Base-by-base conservation (phyloP, 2,797 vertebrate species). In the Taeniopygia guttata region DNA sequence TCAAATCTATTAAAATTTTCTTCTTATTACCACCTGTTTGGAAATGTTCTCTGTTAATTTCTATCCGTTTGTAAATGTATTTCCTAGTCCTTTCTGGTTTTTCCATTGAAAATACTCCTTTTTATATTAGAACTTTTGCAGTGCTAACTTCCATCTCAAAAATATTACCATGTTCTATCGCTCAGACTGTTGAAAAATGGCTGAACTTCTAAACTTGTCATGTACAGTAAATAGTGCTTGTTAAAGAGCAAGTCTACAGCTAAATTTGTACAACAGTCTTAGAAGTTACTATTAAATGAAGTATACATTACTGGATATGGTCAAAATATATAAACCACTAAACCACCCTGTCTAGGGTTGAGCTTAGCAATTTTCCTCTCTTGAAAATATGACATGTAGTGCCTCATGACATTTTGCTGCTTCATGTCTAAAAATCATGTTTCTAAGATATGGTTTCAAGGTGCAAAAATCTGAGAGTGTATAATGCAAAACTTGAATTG, bases 91-190 rank as follows among this genome's bases (percentile, higher is more conserved):
- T 62, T 90, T 56, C 19, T 68, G 2, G 21, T 54, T 75, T 66
- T 25, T 0, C 1, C 11, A 11, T 19, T 58, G 16, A 19, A 4
- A 59, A 7, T 16, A 2, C 1, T 9, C 3, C 3, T 19, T 66
- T 78, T 54, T 46, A 1, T 54, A 4, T 22, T 67, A 52, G 14
- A 83, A 62, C 17, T 55, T 72, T 16, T 78, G 20, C 11, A 56
- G 20, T 67, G 11, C 36, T 74, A 43, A 56, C 14, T 67, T 66
- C 34, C 34, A 54, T 52, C 26, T 84, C 40, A 67, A 73, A 87
- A 82, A 42, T 80, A 83, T 48, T 32, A 34, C 36, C 8, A 52
- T 9, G 6, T 75, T 93, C 89, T 78, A 85, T 88, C 18, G 74
- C 40, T 74, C 29, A 78, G 34, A 42, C 29, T 32, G 10, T 29